Evolutionary conservation across 1,140 invertebrate species (phyloP).

Genomic region (Drosophila suzukii): DNA sequence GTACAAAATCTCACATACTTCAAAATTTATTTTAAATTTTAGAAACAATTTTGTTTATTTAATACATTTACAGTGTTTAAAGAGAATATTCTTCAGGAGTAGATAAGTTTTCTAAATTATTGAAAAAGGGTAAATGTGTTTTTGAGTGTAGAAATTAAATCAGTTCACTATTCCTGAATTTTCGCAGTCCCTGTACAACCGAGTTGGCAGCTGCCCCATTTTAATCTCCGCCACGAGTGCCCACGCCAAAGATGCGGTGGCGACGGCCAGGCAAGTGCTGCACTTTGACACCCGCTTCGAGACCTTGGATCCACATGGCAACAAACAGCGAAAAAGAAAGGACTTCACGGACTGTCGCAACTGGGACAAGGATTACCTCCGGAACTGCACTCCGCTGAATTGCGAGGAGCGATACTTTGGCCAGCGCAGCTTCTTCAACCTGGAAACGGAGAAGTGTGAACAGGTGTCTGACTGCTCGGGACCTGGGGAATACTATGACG

Average conservation of each 20-base stretch:
- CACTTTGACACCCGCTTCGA: slow-evolving; percentile 74
- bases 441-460: slow-evolving; percentile 55
- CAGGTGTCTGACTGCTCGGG: slow-evolving; percentile 19
- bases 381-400: slow-evolving; percentile 68
- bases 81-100: too few relatives aligned
- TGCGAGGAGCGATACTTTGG: slow-evolving; percentile 81
- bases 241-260: slow-evolving; percentile 21
- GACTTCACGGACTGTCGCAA: slow-evolving; percentile 63
- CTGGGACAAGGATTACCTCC: slow-evolving; percentile 74
- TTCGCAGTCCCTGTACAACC: slow-evolving; percentile 69
- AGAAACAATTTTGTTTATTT: too few relatives aligned
- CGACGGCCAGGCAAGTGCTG: slow-evolving; percentile 41
- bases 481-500: slow-evolving; percentile 52
- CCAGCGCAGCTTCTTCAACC: slow-evolving; percentile 68
- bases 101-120: too few relatives aligned
- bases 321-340: slow-evolving; percentile 44
- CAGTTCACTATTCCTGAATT: not conserved
- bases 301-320: slow-evolving; percentile 56
- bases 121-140: too few relatives aligned
- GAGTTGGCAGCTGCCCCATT: slow-evolving; percentile 74
- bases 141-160: not conserved
- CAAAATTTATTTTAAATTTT: too few relatives aligned
- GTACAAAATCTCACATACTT: too few relatives aligned
- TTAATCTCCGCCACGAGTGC: slow-evolving; percentile 43
- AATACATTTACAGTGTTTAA: too few relatives aligned